phyloP scores from a whole-genome alignment of 2,113 vertebrate genomes.

The Shinisaurus crocodilurus region DNA sequence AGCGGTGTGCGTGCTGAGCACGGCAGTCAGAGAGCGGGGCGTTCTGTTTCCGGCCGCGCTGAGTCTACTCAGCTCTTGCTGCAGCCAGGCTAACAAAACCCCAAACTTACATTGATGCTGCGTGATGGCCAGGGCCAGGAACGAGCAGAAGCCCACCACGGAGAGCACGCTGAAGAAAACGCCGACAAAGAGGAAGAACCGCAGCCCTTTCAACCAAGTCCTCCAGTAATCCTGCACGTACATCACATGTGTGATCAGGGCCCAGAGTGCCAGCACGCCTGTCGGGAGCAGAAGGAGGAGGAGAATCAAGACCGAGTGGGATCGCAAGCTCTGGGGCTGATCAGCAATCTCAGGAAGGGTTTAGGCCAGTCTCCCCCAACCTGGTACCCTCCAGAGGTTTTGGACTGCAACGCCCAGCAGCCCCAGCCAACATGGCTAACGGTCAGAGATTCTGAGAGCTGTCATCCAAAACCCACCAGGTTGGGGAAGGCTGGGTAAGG shows the following conservation, averaged over 20 bases:
- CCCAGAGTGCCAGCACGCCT: slow-evolving; percentile 97
- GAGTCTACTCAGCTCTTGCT: too few species aligned
- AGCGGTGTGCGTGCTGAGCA: neutral
- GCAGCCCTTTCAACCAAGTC: slow-evolving; percentile 94
- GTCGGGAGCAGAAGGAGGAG: slow-evolving; percentile 51
- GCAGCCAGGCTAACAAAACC: neutral
- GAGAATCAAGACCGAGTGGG: slow-evolving; percentile 27
- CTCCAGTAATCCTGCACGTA: slow-evolving; percentile 97
- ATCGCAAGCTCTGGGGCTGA: neutral
- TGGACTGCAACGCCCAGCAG: neutral
- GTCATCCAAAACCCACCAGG: neutral
- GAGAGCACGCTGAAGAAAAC: slow-evolving; percentile 84
- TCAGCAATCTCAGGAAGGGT: neutral
- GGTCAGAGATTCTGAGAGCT: neutral
- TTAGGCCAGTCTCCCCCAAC: neutral
- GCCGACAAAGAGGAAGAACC: slow-evolving; percentile 88
- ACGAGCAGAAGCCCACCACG: slow-evolving; percentile 83
- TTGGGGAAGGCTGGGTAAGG: too few species aligned
- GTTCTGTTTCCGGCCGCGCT: neutral
- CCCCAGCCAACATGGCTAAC: neutral
- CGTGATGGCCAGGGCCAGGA: slow-evolving; percentile 85
- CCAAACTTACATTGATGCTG: slow-evolving; percentile 85
- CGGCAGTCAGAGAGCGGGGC: too few species aligned
- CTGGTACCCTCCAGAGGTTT: too few species aligned
- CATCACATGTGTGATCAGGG: slow-evolving; percentile 93